Base-by-base conservation (phyloP, 2,797 vertebrate genomes). In the Sylvia borin region DNA sequence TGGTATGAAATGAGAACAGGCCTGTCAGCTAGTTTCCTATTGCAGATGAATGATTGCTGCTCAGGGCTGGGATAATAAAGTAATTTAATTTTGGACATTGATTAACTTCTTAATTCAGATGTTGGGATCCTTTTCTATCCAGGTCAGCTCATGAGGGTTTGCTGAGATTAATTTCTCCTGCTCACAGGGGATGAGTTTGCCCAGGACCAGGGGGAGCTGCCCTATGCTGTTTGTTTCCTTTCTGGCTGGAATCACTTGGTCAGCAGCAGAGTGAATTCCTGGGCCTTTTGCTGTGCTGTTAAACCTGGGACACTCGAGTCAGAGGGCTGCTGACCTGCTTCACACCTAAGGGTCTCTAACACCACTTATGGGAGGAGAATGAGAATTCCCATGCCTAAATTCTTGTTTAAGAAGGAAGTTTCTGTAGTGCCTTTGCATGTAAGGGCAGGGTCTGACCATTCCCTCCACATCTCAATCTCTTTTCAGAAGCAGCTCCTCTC, bases 31-130 rank as follows among this genome's bases (percentile, higher is more conserved):
- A 88, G 43, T 80, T 94, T 96, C 86, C 47, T 24, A 19, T 79
- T 77, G 67, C 29, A 84, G 80, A 86, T 92, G 92, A 96, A 94
- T 54, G 68, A 78, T 80, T 66, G 57, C 47, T 65, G 20, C 74
- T 94, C 1, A 1, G 62, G 7, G 40, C 90, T 92, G 91, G 75
- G 51, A 89, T 8, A 71, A 94, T 85, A 81, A 97, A 96, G 78
- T 97, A 94, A 95, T 95, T 97, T 96, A 93, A 96, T 84, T 80
- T 57, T 9, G 19, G 76, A 87, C 62, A 27, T 85, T 92, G 94
- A 94, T 93, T 96, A 96, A 95, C 61, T 84, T 82, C 71, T 36
- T 25, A 64, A 93, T 97, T 97, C 72, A 94, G 94, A 91, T 68
- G 34, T 42, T 73, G 84, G 48, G 76, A 89, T 91, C 93, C 81